Percentiles rank a stretch among this genome's conserved stretches.
phyloP scores from a whole-genome alignment of 2,888 invertebrate species.

The Strigamia crassipes region DNA sequence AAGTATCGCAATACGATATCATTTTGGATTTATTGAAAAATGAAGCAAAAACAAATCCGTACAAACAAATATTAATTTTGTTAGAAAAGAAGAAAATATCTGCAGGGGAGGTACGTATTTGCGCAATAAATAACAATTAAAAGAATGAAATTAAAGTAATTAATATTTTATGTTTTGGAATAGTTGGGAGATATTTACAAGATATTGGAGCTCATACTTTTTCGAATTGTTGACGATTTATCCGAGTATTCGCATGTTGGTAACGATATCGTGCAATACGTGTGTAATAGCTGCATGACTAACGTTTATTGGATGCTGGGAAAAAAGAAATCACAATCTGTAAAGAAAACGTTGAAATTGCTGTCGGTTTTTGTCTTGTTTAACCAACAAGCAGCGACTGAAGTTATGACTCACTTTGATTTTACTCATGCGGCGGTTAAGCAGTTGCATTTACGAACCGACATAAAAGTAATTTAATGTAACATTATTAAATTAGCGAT shows the following conservation, averaged over 20 bases:
- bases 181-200: not conserved
- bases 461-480: not conserved
- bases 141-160: not conserved
- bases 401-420: not conserved
- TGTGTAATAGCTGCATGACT: not conserved
- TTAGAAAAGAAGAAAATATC: not conserved
- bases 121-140: not conserved
- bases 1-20: not conserved
- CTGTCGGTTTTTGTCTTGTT: not conserved
- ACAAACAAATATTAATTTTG: not conserved
- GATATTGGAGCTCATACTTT: not conserved
- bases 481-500: too few species aligned
- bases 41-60: not conserved
- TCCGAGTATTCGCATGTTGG: not conserved
- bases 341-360: not conserved
- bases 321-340: not conserved
- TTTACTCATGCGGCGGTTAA: not conserved
- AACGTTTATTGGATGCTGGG: not conserved
- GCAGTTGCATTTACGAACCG: not conserved
- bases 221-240: not conserved
- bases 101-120: not conserved
- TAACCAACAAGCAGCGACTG: not conserved
- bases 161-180: not conserved
- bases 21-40: not conserved
- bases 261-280: not conserved